Evolutionary conservation across 2,113 vertebrate species (phyloP), one percentile per base, ranked within the genome.

Genomic region (Hipposideros armiger): DNA sequence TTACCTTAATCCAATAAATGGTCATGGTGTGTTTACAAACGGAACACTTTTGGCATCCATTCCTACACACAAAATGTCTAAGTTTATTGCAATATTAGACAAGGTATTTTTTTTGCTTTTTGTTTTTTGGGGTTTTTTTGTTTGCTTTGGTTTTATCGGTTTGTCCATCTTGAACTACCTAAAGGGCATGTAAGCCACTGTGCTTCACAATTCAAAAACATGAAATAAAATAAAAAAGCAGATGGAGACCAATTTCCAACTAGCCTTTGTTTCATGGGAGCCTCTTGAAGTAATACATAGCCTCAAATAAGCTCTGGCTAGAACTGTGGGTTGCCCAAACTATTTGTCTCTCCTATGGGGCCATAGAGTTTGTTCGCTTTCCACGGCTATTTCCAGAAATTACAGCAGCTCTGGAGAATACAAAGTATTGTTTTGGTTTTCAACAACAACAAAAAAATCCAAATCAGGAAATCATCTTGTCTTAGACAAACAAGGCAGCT

Each of bases 171-270:
- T 73, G 56, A 82, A 62, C n/a, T 85, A 73, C 67, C 54, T 87
- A 87, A 92, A 94, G 69, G 58, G 26, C 74, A 87, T 52, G 89
- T 93, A 83, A 95, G 76, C 36, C 32, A 24, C 32, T 40, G 3
- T 58, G 50, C 32, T 40, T 95, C 73, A 62, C 82, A 93, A 96
- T 95, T 89, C 78, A 91, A 91, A 95, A 91, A 26, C 56, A 72
- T 16, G 20, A 89, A 96, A 76, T 88, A 87, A 92, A 95, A 69
- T 56, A 52, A 87, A 94, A 95, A 67, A 62, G 36, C 82, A 90
- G 40, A 78, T 84, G 47, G 90, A 95, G 64, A 84, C 60, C 83
- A 91, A 52, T 93, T 96, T 97, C 32, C 86, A 78, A 92, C n/a
- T 64, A 95, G 72, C 19, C 50, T 87, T 90, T 54, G 74, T 19